Base-by-base conservation (phyloP, 35 echinoderm and acorn worm genomes). In the Apostichopus parvimensis region DNA sequence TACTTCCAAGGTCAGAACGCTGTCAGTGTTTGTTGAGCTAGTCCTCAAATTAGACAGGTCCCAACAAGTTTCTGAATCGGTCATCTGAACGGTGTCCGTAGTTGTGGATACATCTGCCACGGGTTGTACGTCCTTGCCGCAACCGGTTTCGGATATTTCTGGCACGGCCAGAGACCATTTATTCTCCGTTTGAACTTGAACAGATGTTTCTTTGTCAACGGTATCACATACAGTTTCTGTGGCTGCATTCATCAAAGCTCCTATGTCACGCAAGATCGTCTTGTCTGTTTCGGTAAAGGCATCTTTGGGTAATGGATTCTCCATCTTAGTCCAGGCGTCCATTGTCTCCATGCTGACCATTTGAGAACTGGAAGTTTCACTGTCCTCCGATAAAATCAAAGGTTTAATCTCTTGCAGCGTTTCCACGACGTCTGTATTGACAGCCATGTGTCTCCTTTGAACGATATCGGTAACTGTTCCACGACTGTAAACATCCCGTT, bases 401-500 rank as follows among this genome's bases (percentile, higher is more conserved):
- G 23, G 28, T 1, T 65, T 53, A 1, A 92, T 15, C 9, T 70
- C 57, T 22, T 11, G 18, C 7, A 73, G 6, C 1, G 20, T 0
- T 72, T 88, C 86, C 5, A 72, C 6, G 6, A 17, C 62, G 5
- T 88, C 86, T 1, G 85, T 88, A 72, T 87, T 79, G 28, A 93
- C 72, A 7, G 86, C 85, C 85, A 91, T 91, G 55, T 91, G 89
- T 24, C 89, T 91, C 34, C 45, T 79, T 59, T 91, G 89, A 17
- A 91, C n/a, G 4, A 91, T 73, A 79, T 91, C 89, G 2, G 89
- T 91, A 2, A 91, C 28, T 78, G 89, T 91, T 5, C 89, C 89
- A 15, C 89, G 55, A 53, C 73, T 91, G 28, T 21, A 79, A 25
- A 79, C 21, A 24, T 91, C 89, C 18, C 57, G 25, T 83, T 90